Percentiles rank a stretch among this genome's conserved stretches.
Conservation (phyloP, 2,888 invertebrate species). For the Tromatobia lineatoria region DNA sequence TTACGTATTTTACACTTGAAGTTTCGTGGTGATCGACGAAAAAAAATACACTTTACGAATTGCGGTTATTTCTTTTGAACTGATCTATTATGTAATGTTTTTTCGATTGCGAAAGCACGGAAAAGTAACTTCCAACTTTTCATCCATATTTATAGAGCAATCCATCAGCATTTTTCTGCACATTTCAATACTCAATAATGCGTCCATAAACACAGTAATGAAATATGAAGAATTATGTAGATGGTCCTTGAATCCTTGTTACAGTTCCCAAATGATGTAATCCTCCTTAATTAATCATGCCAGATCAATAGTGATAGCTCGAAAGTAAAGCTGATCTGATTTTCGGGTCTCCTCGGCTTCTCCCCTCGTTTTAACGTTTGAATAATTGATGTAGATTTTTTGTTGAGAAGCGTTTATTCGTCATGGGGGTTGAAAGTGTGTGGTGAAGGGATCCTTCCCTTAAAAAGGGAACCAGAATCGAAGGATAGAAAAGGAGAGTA, state of each 20-base stretch:
- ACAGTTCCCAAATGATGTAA: not conserved
- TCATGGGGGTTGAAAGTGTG: slow-evolving; percentile 10
- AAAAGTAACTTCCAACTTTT: no score
- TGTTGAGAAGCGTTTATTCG: slow-evolving; percentile 43
- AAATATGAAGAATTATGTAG: not conserved
- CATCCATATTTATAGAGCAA: no score
- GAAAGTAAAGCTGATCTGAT: slow-evolving; percentile 18
- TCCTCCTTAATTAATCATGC: slow-evolving; percentile 41
- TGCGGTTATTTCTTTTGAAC: no score
- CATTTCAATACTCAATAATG: not conserved
- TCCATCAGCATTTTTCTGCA: not conserved
- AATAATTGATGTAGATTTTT: slow-evolving; percentile 51
- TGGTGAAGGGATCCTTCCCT: slow-evolving; percentile 1
- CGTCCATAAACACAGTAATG: not conserved
- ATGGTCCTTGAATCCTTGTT: not conserved
- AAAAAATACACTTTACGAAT: no score
- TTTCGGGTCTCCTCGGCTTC: not conserved
- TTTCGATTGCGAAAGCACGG: no score
- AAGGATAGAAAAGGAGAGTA: slow-evolving; percentile 38
- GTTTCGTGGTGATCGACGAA: no score
- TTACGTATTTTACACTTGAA: no score
- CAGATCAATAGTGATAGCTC: slow-evolving; percentile 7
- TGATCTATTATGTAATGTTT: no score
- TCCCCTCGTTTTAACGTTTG: slow-evolving; percentile 22
- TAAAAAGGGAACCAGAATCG: slow-evolving; percentile 35